These are phyloP conservation scores for Ischnus inquisitorius DNA, from an alignment of 2,888 invertebrate genomes.

Conservation along the genomic window DNA sequence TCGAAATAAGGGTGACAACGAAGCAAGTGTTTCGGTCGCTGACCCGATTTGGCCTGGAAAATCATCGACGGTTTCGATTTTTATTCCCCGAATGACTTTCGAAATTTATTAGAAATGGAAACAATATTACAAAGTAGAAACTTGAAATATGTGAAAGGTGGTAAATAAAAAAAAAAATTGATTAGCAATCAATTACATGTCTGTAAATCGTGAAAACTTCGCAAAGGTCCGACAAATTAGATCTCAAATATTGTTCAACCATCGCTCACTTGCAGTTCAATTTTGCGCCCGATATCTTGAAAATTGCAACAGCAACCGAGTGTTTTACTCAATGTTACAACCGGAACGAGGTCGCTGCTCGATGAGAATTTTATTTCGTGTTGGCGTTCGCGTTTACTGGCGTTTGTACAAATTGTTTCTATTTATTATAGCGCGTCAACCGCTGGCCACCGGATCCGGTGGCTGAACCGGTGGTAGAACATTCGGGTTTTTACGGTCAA, in stretches of 20 bases:
- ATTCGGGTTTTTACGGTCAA: constrained; percentile 84
- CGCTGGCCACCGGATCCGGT: constrained; percentile 51
- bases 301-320: neutral
- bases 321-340: neutral
- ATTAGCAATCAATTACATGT: too few species aligned
- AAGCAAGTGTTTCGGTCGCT: neutral
- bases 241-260: too few species aligned
- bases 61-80: neutral
- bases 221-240: too few species aligned
- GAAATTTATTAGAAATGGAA: too few species aligned
- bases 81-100: too few species aligned
- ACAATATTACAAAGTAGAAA: too few species aligned
- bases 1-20: neutral
- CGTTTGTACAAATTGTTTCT: constrained; percentile 77
- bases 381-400: constrained; percentile 30
- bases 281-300: too few species aligned
- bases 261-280: too few species aligned
- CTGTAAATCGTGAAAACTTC: neutral
- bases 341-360: neutral
- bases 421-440: constrained; percentile 76
- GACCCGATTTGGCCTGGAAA: neutral
- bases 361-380: constrained; percentile 34
- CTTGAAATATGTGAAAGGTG: too few species aligned
- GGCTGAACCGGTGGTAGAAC: constrained; percentile 76
- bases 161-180: too few species aligned